These are phyloP conservation scores for Penelope pileata DNA, from an alignment of 2,113 vertebrate species.

Conservation along the genomic window DNA sequence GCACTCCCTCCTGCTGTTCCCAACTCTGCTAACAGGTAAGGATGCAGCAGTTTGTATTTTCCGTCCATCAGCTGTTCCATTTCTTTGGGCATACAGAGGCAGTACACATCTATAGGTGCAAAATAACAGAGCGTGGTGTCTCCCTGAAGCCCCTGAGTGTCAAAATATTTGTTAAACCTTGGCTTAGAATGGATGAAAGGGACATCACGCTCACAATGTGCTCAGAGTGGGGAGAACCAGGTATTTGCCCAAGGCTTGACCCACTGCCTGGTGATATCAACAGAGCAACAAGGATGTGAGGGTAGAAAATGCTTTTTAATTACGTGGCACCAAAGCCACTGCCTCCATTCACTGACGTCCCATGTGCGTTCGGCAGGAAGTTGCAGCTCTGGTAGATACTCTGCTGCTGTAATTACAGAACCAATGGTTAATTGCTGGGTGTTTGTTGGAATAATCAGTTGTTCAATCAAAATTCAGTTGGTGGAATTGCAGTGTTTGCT, in stretches of 20 bases:
- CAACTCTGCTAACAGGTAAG: slow-evolving; percentile 86
- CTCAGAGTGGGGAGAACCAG: not conserved
- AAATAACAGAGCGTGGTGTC: not conserved
- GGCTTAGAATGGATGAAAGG: not conserved
- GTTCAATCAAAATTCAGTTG: not conserved
- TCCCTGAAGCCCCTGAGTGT: not conserved
- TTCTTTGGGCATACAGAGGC: not conserved
- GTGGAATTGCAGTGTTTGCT: no score
- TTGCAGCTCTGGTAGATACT: not conserved
- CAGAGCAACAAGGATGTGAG: not conserved
- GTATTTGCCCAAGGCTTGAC: not conserved
- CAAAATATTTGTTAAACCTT: not conserved
- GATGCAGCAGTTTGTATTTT: not conserved
- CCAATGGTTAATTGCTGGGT: not conserved
- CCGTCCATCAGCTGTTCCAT: not conserved
- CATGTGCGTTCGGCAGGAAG: not conserved
- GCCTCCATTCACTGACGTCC: not conserved
- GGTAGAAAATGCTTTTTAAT: not conserved
- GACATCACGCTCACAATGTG: not conserved
- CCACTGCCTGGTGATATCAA: not conserved
- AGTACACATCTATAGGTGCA: not conserved
- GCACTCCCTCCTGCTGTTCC: slow-evolving; percentile 74
- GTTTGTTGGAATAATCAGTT: not conserved
- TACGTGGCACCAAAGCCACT: not conserved
- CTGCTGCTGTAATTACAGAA: not conserved